Conservation (phyloP, 1,140 invertebrate species). For the Eciton burchellii region DNA sequence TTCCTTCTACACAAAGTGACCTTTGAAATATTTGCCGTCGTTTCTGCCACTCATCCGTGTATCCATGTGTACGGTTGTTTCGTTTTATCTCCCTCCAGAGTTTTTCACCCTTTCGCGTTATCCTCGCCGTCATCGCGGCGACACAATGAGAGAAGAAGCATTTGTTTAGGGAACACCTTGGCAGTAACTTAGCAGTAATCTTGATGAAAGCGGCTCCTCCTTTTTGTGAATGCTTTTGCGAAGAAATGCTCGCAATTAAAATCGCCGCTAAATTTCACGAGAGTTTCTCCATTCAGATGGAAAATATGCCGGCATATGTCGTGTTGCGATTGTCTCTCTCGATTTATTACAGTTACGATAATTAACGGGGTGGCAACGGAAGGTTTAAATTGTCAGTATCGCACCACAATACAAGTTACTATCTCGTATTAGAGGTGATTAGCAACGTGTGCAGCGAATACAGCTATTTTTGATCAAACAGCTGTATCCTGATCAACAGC, state of each 20-base stretch:
- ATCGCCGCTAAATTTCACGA: slow-evolving; percentile 55
- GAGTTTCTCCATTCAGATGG: slow-evolving; percentile 44
- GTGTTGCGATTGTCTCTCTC: slow-evolving; percentile 24
- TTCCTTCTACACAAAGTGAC: slow-evolving; percentile 68
- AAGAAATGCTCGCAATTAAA: slow-evolving; percentile 65
- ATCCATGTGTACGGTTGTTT: background rate
- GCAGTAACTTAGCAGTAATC: slow-evolving; percentile 67
- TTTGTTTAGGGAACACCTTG: slow-evolving; percentile 64
- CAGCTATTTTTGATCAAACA: too few species aligned
- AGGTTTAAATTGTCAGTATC: background rate
- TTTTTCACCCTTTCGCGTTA: slow-evolving; percentile 13
- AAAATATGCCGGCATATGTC: slow-evolving; percentile 18
- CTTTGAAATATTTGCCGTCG: slow-evolving; percentile 66
- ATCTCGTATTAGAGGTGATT: too few species aligned
- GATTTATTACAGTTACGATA: background rate
- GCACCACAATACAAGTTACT: background rate
- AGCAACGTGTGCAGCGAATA: too few species aligned
- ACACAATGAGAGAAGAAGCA: slow-evolving; percentile 62
- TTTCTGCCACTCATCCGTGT: slow-evolving; percentile 36
- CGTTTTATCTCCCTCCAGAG: background rate
- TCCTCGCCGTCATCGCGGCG: slow-evolving; percentile 7
- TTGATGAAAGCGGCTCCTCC: slow-evolving; percentile 64
- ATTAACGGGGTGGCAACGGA: background rate
- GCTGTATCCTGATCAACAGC: too few species aligned
- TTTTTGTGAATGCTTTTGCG: slow-evolving; percentile 34